Evolutionary conservation across 2,113 vertebrate species (phyloP).

Genomic region (Daubentonia madagascariensis): DNA sequence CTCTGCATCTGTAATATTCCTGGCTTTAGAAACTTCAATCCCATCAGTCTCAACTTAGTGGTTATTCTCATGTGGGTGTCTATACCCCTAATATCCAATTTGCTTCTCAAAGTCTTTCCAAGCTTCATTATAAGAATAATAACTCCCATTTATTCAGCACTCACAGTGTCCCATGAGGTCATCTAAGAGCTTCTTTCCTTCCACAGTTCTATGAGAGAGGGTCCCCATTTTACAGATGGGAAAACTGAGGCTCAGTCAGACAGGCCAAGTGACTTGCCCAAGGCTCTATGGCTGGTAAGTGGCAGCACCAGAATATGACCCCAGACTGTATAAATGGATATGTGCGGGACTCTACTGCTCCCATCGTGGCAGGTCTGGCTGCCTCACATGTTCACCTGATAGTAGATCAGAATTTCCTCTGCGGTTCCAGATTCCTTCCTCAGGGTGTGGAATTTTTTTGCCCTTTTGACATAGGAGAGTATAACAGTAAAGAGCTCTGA

Average conservation of each 20-base stretch:
- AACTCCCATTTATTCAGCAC: not conserved
- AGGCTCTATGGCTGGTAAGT: not conserved
- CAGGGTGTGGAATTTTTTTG: not conserved
- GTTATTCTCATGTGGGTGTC: not conserved
- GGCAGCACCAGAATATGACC: not conserved
- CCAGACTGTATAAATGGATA: not conserved
- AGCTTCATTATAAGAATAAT: not conserved
- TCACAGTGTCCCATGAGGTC: not conserved
- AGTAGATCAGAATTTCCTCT: not conserved
- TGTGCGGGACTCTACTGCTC: fast-evolving
- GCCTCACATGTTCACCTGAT: not conserved
- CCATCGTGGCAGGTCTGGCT: fast-evolving
- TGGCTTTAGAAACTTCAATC: not conserved
- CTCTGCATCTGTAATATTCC: not conserved
- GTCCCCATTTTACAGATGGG: not conserved
- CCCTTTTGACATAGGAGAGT: not conserved
- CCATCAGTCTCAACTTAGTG: not conserved
- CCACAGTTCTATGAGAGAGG: not conserved
- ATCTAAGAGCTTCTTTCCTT: not conserved
- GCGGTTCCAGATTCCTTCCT: not conserved
- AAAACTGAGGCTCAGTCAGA: not conserved
- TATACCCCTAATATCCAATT: not conserved
- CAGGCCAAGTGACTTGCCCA: not conserved
- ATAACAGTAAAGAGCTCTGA: not conserved
- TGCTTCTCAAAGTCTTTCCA: not conserved